A percentile compares a stretch with the other conserved stretches of the same genome.
Evolutionary conservation across 2,888 invertebrate species (phyloP).

Genomic region (Ecliptopera silaceata): DNA sequence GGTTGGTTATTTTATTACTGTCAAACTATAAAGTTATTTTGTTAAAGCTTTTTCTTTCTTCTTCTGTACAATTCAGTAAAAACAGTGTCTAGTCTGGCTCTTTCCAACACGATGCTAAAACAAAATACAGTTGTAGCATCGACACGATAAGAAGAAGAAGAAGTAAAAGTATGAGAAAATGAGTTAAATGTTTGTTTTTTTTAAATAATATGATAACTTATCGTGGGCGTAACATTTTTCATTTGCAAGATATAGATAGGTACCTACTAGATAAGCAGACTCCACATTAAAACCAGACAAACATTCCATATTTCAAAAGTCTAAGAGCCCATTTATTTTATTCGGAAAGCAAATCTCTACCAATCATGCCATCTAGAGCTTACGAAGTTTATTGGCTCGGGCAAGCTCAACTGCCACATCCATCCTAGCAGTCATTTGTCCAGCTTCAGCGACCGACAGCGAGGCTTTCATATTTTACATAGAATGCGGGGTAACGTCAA

Average conservation of each 20-base stretch:
- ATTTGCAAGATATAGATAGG: not conserved
- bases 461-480: slow-evolving; percentile 80
- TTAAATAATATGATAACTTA: no score
- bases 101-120: no score
- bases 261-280: slow-evolving; percentile 5
- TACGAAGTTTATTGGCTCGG: slow-evolving; percentile 32
- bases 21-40: no score
- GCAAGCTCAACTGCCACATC: slow-evolving; percentile 56
- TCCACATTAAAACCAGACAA: slow-evolving; percentile 26
- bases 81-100: no score
- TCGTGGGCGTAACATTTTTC: not conserved
- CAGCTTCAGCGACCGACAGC: slow-evolving; percentile 48
- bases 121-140: no score
- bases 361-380: slow-evolving; percentile 32
- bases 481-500: slow-evolving; percentile 75
- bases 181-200: no score
- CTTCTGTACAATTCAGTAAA: no score
- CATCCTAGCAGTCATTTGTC: slow-evolving; percentile 49
- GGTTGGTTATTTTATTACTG: no score
- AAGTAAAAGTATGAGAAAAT: no score
- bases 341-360: slow-evolving; percentile 27
- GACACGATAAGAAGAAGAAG: no score
- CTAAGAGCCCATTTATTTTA: slow-evolving; percentile 26
- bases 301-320: slow-evolving; percentile 24
- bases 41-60: no score